These are phyloP conservation scores for Phodopus roborovskii DNA, from an alignment of 2,113 vertebrate species.

Conservation along the genomic window DNA sequence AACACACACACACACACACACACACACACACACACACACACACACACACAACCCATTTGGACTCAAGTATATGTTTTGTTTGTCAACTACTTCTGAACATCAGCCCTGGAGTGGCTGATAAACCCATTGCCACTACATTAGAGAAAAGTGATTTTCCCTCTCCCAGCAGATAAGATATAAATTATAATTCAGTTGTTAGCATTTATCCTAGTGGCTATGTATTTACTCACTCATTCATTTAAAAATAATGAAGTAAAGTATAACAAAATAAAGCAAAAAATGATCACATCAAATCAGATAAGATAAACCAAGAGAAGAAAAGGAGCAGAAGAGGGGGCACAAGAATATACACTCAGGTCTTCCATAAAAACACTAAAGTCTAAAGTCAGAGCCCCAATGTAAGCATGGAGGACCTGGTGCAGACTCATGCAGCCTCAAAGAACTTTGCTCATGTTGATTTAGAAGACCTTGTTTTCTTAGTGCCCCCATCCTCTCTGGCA, in stretches of 20 bases:
- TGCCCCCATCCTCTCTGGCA: background rate
- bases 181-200: background rate
- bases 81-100: background rate
- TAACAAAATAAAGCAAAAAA: background rate
- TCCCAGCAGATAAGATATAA: background rate
- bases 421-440: background rate
- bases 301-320: background rate
- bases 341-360: background rate
- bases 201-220: background rate
- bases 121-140: background rate
- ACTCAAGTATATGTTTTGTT: background rate
- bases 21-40: background rate
- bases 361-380: background rate
- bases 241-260: background rate
- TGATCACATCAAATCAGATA: background rate
- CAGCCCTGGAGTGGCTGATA: background rate
- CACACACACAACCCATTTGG: background rate
- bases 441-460: background rate
- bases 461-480: too few relatives aligned
- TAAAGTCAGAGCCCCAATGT: background rate
- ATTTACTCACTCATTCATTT: background rate
- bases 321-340: background rate
- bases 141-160: background rate
- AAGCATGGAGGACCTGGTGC: background rate
- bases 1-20: background rate